A percentile compares a stretch with the other conserved stretches of the same genome.
Evolutionary conservation across 2,113 vertebrate species (phyloP).

Genomic region (Nettapus auritus): DNA sequence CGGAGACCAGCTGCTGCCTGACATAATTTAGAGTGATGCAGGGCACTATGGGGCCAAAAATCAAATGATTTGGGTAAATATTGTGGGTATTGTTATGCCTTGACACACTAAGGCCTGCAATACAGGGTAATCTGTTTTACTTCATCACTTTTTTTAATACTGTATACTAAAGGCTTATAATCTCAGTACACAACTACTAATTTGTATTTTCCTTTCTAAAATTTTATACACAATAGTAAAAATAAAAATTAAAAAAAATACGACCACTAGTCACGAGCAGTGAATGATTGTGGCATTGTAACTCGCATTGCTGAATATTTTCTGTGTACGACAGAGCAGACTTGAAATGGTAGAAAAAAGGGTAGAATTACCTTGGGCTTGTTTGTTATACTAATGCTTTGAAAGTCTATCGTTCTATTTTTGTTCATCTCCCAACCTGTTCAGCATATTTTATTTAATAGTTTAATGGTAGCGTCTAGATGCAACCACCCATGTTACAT

Average conservation of each 20-base stretch:
- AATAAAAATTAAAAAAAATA: neutral
- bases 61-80: neutral
- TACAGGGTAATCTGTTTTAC: neutral
- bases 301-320: neutral
- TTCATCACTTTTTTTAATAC: neutral
- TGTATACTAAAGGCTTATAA: neutral
- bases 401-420: slow-evolving; percentile 9
- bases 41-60: neutral
- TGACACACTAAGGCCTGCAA: neutral
- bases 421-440: slow-evolving; percentile 41
- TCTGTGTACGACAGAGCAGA: neutral
- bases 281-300: neutral
- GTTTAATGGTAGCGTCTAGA: slow-evolving; percentile 45
- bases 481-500: slow-evolving; percentile 57
- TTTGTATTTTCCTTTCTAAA: slow-evolving; percentile 1
- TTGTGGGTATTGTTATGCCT: neutral
- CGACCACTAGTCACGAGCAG: neutral
- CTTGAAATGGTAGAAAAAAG: slow-evolving; percentile 6
- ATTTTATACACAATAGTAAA: neutral
- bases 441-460: slow-evolving; percentile 54
- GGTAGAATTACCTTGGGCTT: neutral
- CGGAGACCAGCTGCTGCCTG: neutral
- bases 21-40: neutral
- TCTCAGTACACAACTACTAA: neutral
- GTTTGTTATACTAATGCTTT: neutral